Conservation (phyloP, 2,888 invertebrate species). For the Andrena haemorrhoa region DNA sequence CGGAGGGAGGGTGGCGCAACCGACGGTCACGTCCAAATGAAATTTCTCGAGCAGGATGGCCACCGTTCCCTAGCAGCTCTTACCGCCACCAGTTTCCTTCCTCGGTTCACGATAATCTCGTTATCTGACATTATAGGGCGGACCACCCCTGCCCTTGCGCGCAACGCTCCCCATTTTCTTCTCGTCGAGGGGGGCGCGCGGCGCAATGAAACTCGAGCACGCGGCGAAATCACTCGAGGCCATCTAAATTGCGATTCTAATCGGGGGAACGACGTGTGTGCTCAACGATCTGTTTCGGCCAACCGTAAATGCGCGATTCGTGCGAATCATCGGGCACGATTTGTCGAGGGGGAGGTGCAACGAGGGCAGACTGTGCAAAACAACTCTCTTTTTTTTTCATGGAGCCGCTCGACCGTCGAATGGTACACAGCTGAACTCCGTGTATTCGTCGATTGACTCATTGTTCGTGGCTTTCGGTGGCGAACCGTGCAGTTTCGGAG, state of each 20-base stretch:
- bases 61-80: slow-evolving; percentile 29
- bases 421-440: neutral
- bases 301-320: slow-evolving; percentile 59
- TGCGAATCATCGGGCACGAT: slow-evolving; percentile 56
- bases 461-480: slow-evolving; percentile 17
- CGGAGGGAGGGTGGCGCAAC: neutral
- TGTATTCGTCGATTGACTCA: neutral
- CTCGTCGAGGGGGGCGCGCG: slow-evolving; percentile 40
- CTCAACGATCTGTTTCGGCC: slow-evolving; percentile 63
- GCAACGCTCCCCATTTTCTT: slow-evolving; percentile 46
- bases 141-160: slow-evolving; percentile 15
- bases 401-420: slow-evolving; percentile 26
- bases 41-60: slow-evolving; percentile 63
- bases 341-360: slow-evolving; percentile 40
- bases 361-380: slow-evolving; percentile 22
- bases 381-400: slow-evolving; percentile 34
- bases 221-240: slow-evolving; percentile 65
- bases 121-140: slow-evolving; percentile 77
- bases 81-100: slow-evolving; percentile 54
- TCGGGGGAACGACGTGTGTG: slow-evolving; percentile 48
- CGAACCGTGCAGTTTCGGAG: neutral
- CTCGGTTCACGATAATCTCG: slow-evolving; percentile 75
- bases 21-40: slow-evolving; percentile 66
- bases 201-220: slow-evolving; percentile 71
- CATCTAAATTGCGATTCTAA: slow-evolving; percentile 72